Percentiles rank a stretch among this genome's conserved stretches.
Conservation (phyloP, 2,888 invertebrate species). For the Malthinus flaveolus region DNA sequence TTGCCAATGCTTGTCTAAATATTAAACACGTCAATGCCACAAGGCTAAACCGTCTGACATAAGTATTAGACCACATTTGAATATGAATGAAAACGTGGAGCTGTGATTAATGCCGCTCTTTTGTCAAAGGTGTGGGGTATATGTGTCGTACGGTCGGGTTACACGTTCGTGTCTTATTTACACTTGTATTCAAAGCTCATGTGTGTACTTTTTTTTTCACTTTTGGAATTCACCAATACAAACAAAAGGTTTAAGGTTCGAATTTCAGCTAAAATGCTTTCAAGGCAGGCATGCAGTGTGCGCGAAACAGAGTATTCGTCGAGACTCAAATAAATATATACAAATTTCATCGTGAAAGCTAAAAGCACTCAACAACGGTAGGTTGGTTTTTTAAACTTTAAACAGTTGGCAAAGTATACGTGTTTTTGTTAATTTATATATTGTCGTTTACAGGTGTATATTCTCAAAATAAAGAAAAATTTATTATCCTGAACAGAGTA, state of each 20-base stretch:
- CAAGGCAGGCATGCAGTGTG: background rate
- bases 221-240: slow-evolving; percentile 18
- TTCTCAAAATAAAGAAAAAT: no score
- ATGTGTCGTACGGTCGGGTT: slow-evolving; percentile 42
- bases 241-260: slow-evolving; percentile 13
- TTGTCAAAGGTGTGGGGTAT: slow-evolving; percentile 42
- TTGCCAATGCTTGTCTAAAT: slow-evolving; percentile 43
- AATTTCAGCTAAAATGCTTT: slow-evolving; percentile 20
- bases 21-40: slow-evolving; percentile 43
- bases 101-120: slow-evolving; percentile 40
- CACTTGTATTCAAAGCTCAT: slow-evolving; percentile 23
- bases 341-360: slow-evolving; percentile 9
- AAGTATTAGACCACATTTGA: slow-evolving; percentile 35
- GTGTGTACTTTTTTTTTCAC: slow-evolving; percentile 21
- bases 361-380: background rate
- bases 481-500: no score
- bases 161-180: slow-evolving; percentile 36
- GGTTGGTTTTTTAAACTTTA: no score
- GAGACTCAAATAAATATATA: slow-evolving; percentile 8
- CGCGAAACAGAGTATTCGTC: slow-evolving; percentile 1
- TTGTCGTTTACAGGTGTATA: no score
- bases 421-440: no score
- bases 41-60: slow-evolving; percentile 39
- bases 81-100: slow-evolving; percentile 35
- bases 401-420: no score